A percentile compares a stretch with the other conserved stretches of the same genome.
These are phyloP conservation scores for Phalloptychus januarius DNA, from an alignment of 2,797 vertebrate species.

Conservation along the genomic window DNA sequence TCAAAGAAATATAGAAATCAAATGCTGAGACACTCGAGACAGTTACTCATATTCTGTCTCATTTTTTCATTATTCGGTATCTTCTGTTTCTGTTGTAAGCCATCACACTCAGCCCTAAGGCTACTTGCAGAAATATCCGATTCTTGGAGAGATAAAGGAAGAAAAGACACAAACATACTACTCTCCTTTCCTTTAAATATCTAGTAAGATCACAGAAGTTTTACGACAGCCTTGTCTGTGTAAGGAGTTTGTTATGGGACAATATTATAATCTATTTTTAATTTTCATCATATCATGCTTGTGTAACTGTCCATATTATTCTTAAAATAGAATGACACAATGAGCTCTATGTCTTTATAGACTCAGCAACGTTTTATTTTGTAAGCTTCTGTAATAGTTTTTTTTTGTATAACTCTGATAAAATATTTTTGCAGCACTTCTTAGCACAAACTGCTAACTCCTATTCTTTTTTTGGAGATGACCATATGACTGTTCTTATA, in stretches of 20 bases:
- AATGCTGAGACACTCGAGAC: slow-evolving; percentile 21
- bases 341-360: background rate
- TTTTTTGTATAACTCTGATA: background rate
- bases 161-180: slow-evolving; percentile 15
- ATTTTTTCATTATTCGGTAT: slow-evolving; percentile 21
- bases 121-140: slow-evolving; percentile 24
- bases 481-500: background rate
- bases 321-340: slow-evolving; percentile 24
- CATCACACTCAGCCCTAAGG: slow-evolving; percentile 11
- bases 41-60: slow-evolving; percentile 47
- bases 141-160: slow-evolving; percentile 28
- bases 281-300: slow-evolving; percentile 16
- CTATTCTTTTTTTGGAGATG: background rate
- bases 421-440: background rate
- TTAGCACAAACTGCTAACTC: background rate
- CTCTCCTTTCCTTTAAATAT: slow-evolving; percentile 24
- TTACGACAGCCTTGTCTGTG: background rate
- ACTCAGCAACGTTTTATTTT: background rate
- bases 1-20: slow-evolving; percentile 40
- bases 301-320: slow-evolving; percentile 14
- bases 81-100: slow-evolving; percentile 20
- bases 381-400: background rate
- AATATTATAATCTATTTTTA: slow-evolving; percentile 6
- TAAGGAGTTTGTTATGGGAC: slow-evolving; percentile 16
- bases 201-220: slow-evolving; percentile 21